These are phyloP conservation scores for Cryptocephalus moraei DNA, from an alignment of 2,888 invertebrate genomes.

Conservation along the genomic window DNA sequence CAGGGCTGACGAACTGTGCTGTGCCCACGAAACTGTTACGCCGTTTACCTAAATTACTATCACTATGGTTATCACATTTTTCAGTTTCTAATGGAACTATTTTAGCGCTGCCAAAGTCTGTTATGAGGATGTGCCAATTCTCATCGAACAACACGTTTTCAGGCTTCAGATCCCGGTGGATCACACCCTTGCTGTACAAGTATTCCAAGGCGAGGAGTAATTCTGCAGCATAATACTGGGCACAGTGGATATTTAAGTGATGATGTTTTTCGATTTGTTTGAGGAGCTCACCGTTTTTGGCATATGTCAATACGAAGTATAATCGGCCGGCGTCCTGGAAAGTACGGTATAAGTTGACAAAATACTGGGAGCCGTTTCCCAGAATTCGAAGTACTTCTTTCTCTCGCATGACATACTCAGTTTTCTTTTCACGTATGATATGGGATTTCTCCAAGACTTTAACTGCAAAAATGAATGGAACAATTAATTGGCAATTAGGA, in stretches of 20 bases:
- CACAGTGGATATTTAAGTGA: constrained; percentile 79
- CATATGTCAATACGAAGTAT: constrained; percentile 93
- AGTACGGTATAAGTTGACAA: constrained; percentile 89
- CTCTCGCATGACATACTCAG: constrained; percentile 86
- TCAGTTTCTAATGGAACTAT: constrained; percentile 43
- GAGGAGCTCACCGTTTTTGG: constrained; percentile 88
- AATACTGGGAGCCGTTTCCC: constrained; percentile 60
- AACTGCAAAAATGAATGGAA: constrained; percentile 49
- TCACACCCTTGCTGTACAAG: constrained; percentile 77
- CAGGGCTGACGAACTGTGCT: constrained; percentile 97
- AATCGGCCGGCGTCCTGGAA: constrained; percentile 90
- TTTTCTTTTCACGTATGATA: constrained; percentile 87
- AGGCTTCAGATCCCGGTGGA: constrained; percentile 95
- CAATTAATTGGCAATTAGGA: no score
- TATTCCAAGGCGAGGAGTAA: constrained; percentile 84
- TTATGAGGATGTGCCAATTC: constrained; percentile 91
- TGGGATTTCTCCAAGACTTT: constrained; percentile 96
- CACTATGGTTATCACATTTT: constrained; percentile 24
- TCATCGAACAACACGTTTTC: constrained; percentile 94
- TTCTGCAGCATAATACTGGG: constrained; percentile 91
- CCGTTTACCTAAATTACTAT: constrained; percentile 22
- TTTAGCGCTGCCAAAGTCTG: constrained; percentile 96
- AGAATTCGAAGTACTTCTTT: constrained; percentile 87
- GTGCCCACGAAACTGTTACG: constrained; percentile 62
- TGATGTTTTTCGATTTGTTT: constrained; percentile 86